A percentile compares a stretch with the other conserved stretches of the same genome.
These are phyloP conservation scores for Oophaga sylvatica DNA, from an alignment of 2,797 vertebrate species.

Conservation along the genomic window DNA sequence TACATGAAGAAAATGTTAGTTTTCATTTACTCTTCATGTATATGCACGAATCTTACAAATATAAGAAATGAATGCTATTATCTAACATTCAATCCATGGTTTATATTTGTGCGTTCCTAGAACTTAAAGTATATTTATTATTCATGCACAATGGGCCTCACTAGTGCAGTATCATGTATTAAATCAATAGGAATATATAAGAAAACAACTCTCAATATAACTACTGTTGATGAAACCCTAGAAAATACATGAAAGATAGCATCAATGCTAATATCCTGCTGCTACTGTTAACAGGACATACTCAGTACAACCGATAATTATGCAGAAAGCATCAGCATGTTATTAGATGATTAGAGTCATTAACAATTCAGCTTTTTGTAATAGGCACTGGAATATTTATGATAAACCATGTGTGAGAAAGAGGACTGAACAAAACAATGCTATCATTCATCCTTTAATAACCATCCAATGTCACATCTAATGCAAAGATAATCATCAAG, in stretches of 20 bases:
- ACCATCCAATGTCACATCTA: slow-evolving; percentile 42
- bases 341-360: slow-evolving; percentile 59
- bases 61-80: not conserved
- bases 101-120: not conserved
- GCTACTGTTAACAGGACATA: slow-evolving; percentile 13
- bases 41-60: not conserved
- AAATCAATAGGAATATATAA: slow-evolving; percentile 4
- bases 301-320: slow-evolving; percentile 7
- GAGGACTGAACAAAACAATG: slow-evolving; percentile 41
- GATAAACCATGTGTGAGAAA: slow-evolving; percentile 26
- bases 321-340: slow-evolving; percentile 31
- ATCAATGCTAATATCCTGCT: slow-evolving; percentile 47
- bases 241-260: slow-evolving; percentile 14
- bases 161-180: not conserved
- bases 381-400: slow-evolving; percentile 56
- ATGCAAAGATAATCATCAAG: slow-evolving; percentile 43
- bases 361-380: slow-evolving; percentile 58
- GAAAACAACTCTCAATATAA: not conserved
- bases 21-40: not conserved
- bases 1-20: not conserved
- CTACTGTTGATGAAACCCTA: slow-evolving; percentile 5
- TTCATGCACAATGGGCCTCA: not conserved
- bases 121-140: not conserved
- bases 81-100: not conserved
- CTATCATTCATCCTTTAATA: slow-evolving; percentile 49